phyloP scores from a whole-genome alignment of 2,888 invertebrate species.

The Neuroscelio doddi region DNA sequence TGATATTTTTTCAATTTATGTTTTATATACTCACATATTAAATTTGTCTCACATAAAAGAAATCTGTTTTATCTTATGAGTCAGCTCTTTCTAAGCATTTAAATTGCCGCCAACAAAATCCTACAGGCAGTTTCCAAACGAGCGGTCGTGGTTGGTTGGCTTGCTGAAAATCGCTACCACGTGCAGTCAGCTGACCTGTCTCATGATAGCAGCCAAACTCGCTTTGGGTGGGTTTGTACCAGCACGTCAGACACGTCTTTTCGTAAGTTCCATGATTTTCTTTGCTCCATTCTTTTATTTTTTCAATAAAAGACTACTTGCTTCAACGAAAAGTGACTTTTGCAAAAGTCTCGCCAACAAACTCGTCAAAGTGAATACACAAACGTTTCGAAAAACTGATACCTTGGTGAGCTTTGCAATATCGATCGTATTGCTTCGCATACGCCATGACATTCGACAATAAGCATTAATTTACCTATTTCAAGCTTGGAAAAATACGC shows the following conservation, averaged over 20 bases:
- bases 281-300: too few relatives aligned
- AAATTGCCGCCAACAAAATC: conserved; percentile 1
- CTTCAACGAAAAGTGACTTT: too few relatives aligned
- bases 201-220: conserved; percentile 67
- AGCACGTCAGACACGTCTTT: conserved; percentile 50
- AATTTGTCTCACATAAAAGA: too few relatives aligned
- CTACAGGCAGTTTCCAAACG: conserved; percentile 10
- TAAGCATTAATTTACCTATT: conserved; percentile 12
- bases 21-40: too few relatives aligned
- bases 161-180: conserved; percentile 31
- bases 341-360: conserved; percentile 1
- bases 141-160: conserved; percentile 7
- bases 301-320: too few relatives aligned
- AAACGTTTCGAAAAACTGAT: conserved; percentile 3
- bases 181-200: conserved; percentile 72
- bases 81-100: too few relatives aligned
- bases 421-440: conserved; percentile 37
- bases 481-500: not conserved
- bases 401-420: conserved; percentile 42
- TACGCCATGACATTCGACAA: conserved; percentile 41
- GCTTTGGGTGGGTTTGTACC: conserved; percentile 57
- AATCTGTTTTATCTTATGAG: too few relatives aligned
- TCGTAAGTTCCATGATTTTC: conserved; percentile 46
- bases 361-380: not conserved
- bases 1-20: too few relatives aligned